Evolutionary conservation across 2,797 vertebrate genomes (phyloP).

Genomic region (Myotis planiceps): DNA sequence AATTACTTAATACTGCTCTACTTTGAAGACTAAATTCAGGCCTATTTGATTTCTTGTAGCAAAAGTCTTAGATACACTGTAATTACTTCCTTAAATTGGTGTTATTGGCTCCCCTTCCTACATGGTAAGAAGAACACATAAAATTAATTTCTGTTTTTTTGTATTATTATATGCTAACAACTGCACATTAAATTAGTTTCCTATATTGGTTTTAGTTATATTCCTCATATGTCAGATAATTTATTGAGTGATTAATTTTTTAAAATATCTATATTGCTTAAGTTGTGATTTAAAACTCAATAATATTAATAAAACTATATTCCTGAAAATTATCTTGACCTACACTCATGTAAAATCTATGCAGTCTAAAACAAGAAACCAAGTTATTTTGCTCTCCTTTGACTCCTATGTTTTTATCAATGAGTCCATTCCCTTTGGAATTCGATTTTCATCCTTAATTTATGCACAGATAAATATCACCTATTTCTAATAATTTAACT

Average conservation of each 20-base stretch:
- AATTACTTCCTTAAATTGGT: neutral
- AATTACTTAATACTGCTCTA: neutral
- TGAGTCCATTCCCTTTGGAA: neutral
- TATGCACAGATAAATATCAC: neutral
- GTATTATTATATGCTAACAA: neutral
- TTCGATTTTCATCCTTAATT: neutral
- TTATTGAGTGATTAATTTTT: neutral
- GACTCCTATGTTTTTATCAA: neutral
- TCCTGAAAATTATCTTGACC: neutral
- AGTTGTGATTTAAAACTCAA: neutral
- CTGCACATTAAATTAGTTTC: neutral
- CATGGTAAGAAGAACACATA: neutral
- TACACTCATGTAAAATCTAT: neutral
- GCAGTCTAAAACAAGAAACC: neutral
- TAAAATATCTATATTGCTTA: neutral
- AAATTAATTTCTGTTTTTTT: neutral
- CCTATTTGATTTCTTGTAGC: neutral
- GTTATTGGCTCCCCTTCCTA: neutral
- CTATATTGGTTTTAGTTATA: neutral
- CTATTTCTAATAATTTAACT: neutral
- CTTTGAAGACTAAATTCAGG: neutral
- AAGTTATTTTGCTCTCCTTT: neutral
- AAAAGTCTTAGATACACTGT: neutral
- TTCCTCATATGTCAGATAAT: neutral
- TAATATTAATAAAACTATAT: neutral